Percentiles rank a stretch among this genome's conserved stretches.
Conservation (phyloP, 1,140 invertebrate genomes). For the Papilio machaon region DNA sequence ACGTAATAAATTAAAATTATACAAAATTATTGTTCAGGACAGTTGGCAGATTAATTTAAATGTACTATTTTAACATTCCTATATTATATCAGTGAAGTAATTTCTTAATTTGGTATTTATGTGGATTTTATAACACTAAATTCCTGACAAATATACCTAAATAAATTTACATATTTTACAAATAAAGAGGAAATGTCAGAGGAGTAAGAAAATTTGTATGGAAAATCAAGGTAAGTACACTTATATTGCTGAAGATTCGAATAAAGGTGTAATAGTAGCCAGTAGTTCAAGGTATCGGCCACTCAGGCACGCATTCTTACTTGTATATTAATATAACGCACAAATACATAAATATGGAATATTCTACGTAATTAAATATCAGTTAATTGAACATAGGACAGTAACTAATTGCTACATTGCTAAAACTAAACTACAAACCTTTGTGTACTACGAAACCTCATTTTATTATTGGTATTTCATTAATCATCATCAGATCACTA, state of each 20-base stretch:
- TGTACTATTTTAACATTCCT: no score
- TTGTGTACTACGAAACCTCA: no score
- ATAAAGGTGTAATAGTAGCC: conserved; percentile 37
- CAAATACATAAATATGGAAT: conserved; percentile 12
- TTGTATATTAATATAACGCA: neutral
- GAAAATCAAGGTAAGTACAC: conserved; percentile 34
- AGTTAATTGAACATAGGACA: no score
- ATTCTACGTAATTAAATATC: neutral
- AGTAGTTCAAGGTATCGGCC: conserved; percentile 30
- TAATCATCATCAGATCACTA: no score
- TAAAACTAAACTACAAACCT: neutral
- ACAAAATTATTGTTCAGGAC: no score
- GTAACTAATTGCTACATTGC: no score
- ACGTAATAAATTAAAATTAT: no score
- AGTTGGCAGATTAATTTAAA: no score
- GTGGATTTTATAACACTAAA: neutral
- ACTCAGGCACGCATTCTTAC: conserved; percentile 27
- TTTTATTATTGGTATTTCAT: no score
- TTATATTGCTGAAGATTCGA: conserved; percentile 33
- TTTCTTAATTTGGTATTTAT: neutral
- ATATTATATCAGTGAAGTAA: neutral
- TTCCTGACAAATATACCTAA: conserved; percentile 1
- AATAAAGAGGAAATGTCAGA: conserved; percentile 37
- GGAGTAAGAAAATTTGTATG: conserved; percentile 35
- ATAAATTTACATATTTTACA: conserved; percentile 1